Base-by-base conservation (phyloP, 2,888 invertebrate genomes). In the Hirtodrosophila cameraria region DNA sequence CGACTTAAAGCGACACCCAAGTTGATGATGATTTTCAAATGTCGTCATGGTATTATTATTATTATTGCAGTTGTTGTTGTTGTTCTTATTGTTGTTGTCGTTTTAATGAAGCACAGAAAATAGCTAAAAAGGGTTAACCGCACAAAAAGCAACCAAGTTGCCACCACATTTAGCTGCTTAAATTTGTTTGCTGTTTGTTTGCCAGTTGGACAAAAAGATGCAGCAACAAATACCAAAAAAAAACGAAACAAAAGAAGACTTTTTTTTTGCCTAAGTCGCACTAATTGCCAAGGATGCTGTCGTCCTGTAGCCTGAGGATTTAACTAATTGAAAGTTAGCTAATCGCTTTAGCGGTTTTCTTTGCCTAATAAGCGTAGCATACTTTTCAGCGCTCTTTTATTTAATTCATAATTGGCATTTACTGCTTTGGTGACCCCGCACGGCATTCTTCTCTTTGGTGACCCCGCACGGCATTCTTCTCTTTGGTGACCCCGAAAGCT, bases 271-370 rank as follows among this genome's bases (percentile, higher is more conserved):
- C 57, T 73, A 77, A 73, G 77, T 73, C 67, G 41, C 64, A 67
- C 83, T 80, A 80, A 80, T 80, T 80, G 83, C 83, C 49, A 46
- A 41, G 61, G 74, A 60, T 79, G n/a, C n/a, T 71, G 61, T 53
- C 35, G 55, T 23, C 23, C 23, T 23, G 7, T 5, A 39, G 28
- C 30, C 35, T 8, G 11, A 11, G 25, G 5, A 16, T 31, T 45
- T 27, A 7, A 15, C 61, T 57, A 75, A 69, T 62, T 69, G 64
- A 52, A 63, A 57, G 71, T 30, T 69, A 20, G 31, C 52, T 54
- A 83, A 86, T 84, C 84, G 67, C 76, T 50, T 86, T 86, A 83
- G 84, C 60, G 85, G 87, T 67, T 72, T 41, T 4, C 15, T 25
- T n/a, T 39, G 16, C 53, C 35, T 42, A 23, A 49, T 12, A 58